Evolutionary conservation across 2,797 vertebrate genomes (phyloP).

Genomic region (Bovichtus variegatus): DNA sequence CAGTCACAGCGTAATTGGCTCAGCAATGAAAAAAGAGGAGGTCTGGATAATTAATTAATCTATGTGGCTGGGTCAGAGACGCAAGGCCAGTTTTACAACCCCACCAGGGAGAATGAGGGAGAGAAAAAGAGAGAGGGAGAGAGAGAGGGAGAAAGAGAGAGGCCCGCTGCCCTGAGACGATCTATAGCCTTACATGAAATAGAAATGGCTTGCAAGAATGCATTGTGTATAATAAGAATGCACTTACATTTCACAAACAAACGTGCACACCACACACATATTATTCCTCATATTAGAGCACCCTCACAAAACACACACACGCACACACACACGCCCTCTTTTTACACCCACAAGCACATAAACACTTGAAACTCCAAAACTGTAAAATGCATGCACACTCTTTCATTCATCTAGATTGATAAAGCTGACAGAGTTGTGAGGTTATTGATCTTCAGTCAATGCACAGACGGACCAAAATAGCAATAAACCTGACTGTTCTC

Average conservation of each 20-base stretch:
- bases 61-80: slow-evolving; percentile 93
- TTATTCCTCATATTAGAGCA: not conserved
- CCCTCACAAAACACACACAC: slow-evolving; percentile 1
- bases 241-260: slow-evolving; percentile 30
- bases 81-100: slow-evolving; percentile 93
- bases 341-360: no score
- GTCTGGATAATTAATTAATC: slow-evolving; percentile 93
- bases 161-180: slow-evolving; percentile 38
- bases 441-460: slow-evolving; percentile 62
- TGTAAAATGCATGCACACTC: not conserved
- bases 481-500: slow-evolving; percentile 31
- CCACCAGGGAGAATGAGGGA: slow-evolving; percentile 66
- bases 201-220: slow-evolving; percentile 57
- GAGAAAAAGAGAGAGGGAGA: not conserved
- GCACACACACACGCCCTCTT: no score
- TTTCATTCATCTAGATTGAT: slow-evolving; percentile 45
- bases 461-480: slow-evolving; percentile 37
- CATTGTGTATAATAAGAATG: slow-evolving; percentile 53
- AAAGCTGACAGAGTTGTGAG: slow-evolving; percentile 49
- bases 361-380: no score
- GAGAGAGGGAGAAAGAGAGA: slow-evolving; percentile 2
- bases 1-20: slow-evolving; percentile 91
- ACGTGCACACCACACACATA: no score
- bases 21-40: slow-evolving; percentile 74
- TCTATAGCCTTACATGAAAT: slow-evolving; percentile 64